phyloP scores from a whole-genome alignment of 1,140 invertebrate species.

The Bombus confusus region DNA sequence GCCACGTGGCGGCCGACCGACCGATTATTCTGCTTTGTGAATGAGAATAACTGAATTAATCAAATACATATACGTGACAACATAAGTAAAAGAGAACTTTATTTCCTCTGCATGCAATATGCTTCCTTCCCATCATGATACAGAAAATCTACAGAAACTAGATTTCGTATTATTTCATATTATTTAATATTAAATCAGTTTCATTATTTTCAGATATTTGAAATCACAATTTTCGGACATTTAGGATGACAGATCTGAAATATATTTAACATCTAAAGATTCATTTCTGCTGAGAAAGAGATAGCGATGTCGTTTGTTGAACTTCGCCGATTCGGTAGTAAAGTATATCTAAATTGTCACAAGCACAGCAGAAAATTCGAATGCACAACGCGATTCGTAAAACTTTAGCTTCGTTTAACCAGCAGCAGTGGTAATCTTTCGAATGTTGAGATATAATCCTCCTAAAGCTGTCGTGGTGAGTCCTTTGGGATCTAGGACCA shows the following conservation, averaged over 20 bases:
- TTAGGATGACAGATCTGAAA: neutral
- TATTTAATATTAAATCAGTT: neutral
- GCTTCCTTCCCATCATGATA: accelerated
- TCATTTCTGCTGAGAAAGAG: too few relatives aligned
- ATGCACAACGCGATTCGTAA: neutral
- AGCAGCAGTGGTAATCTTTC: slow-evolving; percentile 31
- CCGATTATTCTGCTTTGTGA: too few relatives aligned
- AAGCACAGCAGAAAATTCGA: neutral
- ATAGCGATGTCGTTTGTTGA: too few relatives aligned
- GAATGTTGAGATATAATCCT: slow-evolving; percentile 55
- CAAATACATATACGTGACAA: too few relatives aligned
- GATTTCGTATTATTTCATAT: too few relatives aligned
- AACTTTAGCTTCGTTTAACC: neutral
- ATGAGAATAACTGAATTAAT: too few relatives aligned
- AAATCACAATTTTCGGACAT: neutral
- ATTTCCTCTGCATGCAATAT: too few relatives aligned
- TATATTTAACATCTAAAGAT: too few relatives aligned
- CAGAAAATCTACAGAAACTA: too few relatives aligned
- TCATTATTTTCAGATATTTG: neutral
- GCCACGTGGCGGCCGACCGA: accelerated
- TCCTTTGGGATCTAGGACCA: slow-evolving; percentile 58
- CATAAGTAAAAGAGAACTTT: too few relatives aligned
- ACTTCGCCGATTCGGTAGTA: too few relatives aligned
- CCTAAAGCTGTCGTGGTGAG: slow-evolving; percentile 23
- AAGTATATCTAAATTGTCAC: too few relatives aligned